These are phyloP conservation scores for Enteromius argenteus DNA, from an alignment of 2,797 vertebrate genomes.

Conservation along the genomic window DNA sequence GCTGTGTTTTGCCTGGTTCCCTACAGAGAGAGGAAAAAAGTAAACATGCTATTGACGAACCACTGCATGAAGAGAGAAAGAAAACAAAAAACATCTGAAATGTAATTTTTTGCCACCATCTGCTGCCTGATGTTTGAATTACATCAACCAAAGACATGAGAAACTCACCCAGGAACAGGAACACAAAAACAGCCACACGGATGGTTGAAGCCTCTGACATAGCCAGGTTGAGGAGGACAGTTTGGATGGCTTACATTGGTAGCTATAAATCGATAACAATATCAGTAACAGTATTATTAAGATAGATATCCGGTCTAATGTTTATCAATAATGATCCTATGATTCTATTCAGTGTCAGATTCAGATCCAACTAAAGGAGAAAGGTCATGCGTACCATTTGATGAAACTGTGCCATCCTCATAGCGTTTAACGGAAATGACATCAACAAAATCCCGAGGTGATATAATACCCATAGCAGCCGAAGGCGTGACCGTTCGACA, in stretches of 20 bases:
- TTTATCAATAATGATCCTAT: neutral
- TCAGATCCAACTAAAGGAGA: neutral
- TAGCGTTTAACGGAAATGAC: constrained; percentile 85
- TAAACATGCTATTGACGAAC: neutral
- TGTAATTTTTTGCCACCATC: constrained; percentile 52
- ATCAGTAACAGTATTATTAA: neutral
- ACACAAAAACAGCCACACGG: constrained; percentile 91
- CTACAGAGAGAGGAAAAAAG: constrained; percentile 70
- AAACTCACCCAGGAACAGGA: constrained; percentile 89
- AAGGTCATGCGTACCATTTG: constrained; percentile 83
- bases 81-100: neutral
- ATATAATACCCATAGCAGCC: constrained; percentile 91
- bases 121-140: constrained; percentile 39
- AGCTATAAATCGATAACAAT: constrained; percentile 74
- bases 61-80: neutral
- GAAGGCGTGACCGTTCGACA: constrained; percentile 90
- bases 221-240: constrained; percentile 85
- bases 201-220: constrained; percentile 91
- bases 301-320: neutral
- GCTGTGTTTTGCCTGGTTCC: constrained; percentile 84
- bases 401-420: constrained; percentile 87
- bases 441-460: constrained; percentile 95
- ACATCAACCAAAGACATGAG: neutral
- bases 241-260: constrained; percentile 82
- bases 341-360: neutral